A percentile compares a stretch with the other conserved stretches of the same genome.
Conservation (phyloP, 2,888 invertebrate genomes). For the Apamea epomidion region DNA sequence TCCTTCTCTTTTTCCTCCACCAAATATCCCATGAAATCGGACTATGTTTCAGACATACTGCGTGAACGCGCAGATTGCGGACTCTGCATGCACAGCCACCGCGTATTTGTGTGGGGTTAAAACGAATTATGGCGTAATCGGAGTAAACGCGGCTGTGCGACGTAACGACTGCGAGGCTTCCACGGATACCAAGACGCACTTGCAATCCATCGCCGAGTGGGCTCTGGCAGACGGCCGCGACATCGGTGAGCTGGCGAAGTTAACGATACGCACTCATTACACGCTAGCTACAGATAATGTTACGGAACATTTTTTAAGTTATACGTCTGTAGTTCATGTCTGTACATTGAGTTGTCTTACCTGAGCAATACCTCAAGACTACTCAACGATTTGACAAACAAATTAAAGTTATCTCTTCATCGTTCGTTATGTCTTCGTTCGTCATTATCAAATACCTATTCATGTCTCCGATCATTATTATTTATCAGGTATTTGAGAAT, state of each 20-base stretch:
- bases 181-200: conserved; percentile 86
- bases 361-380: neutral
- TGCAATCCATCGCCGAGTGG: conserved; percentile 92
- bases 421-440: neutral
- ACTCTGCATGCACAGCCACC: conserved; percentile 93
- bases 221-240: conserved; percentile 88
- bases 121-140: conserved; percentile 91
- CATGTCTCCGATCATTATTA: neutral
- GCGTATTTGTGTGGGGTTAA: conserved; percentile 93
- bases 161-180: conserved; percentile 91
- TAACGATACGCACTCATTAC: neutral
- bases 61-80: conserved; percentile 91
- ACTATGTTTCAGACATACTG: conserved; percentile 86
- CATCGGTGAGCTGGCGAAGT: conserved; percentile 70
- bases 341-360: neutral
- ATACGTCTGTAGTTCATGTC: neutral
- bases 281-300: neutral
- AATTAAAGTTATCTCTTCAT: neutral
- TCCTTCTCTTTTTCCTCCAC: neutral
- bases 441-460: neutral
- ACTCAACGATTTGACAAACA: neutral
- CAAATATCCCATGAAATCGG: neutral
- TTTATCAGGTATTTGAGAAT: neutral
- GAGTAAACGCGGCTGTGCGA: conserved; percentile 91
- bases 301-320: neutral